Base-by-base conservation (phyloP, 2,888 invertebrate species). In the Nomada ruficornis region DNA sequence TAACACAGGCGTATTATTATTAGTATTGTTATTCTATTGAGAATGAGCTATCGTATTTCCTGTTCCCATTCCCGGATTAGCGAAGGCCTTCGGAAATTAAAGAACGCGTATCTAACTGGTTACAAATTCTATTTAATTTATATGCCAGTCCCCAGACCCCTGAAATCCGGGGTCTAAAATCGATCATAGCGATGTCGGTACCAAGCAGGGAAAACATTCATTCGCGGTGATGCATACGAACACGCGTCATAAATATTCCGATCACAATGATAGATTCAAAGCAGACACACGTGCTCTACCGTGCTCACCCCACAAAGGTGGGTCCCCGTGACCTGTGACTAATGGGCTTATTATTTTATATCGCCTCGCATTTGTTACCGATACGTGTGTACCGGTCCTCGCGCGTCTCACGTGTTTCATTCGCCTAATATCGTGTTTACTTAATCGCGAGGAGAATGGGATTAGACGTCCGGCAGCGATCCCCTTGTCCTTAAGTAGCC, bases 291-390 rank as follows among this genome's bases (percentile, higher is more conserved):
- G 70, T 65, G 79, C 70, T 60, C 79, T 47, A 47, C 47, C 13
- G 15, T 15, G 83, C 73, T 77, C 82, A 77, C 85, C 83, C 77
- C 52, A 77, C 71, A 68, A 87, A 70, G 78, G 77, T 55, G 80
- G 68, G 65, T 81, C 77, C 77, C 77, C 74, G 80, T 87, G 90
- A 91, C 85, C 88, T 85, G 83, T 88, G 90, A 93, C 93, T 92
- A 93, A 93, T 93, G 90, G 92, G 90, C 92, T 93, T 93, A 93
- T 93, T 93, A 93, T 93, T 93, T 93, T 92, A 92, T 92, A 93
- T 93, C 91, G 86, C 90, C 86, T 87, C 84, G 86, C 91, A 93
- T 93, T 93, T 92, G 91, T 93, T 91, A 92, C 69, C 82, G 85
- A 82, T 83, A 69, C 59, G 54, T 47, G 67, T 72, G 77, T 75